phyloP scores from a whole-genome alignment of 1,140 invertebrate species.

The Neodiprion lecontei region DNA sequence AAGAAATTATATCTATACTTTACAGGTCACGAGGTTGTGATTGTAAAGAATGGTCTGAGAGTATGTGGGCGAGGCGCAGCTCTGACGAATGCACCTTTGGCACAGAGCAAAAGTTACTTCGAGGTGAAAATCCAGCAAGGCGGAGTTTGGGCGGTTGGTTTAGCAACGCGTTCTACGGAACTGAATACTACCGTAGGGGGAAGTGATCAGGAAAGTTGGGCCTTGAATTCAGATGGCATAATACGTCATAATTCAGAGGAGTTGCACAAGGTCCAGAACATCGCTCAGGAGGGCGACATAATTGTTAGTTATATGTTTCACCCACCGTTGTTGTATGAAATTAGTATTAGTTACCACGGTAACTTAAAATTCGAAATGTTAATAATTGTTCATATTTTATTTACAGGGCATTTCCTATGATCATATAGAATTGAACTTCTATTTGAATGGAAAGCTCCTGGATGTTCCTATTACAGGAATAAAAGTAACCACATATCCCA shows the following conservation, averaged over 20 bases:
- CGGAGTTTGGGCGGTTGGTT: conserved; percentile 93
- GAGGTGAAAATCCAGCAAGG: conserved; percentile 97
- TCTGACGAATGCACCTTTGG: conserved; percentile 89
- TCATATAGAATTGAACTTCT: conserved; percentile 97
- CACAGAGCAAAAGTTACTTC: conserved; percentile 99
- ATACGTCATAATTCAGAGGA: conserved; percentile 86
- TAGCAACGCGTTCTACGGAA: conserved; percentile 88
- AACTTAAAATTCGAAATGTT: conserved; percentile 18
- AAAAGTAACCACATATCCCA: conserved; percentile 90
- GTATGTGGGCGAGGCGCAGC: conserved; percentile 96
- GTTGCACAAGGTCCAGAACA: conserved; percentile 72
- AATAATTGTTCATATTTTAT: conserved; percentile 38
- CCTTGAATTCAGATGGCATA: conserved; percentile 87
- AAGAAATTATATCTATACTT: conserved; percentile 26
- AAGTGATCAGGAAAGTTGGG: conserved; percentile 91
- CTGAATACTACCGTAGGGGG: conserved; percentile 84
- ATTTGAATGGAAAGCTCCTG: conserved; percentile 88
- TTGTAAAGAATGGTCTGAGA: conserved; percentile 94
- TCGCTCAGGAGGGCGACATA: conserved; percentile 92
- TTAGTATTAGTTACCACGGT: neutral
- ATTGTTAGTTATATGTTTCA: conserved; percentile 68
- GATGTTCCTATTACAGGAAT: conserved; percentile 87
- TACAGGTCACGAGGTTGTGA: conserved; percentile 95
- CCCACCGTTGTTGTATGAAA: neutral
- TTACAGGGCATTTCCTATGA: conserved; percentile 90